Conservation (phyloP, 2,797 vertebrate genomes). For the Squalus acanthias region DNA sequence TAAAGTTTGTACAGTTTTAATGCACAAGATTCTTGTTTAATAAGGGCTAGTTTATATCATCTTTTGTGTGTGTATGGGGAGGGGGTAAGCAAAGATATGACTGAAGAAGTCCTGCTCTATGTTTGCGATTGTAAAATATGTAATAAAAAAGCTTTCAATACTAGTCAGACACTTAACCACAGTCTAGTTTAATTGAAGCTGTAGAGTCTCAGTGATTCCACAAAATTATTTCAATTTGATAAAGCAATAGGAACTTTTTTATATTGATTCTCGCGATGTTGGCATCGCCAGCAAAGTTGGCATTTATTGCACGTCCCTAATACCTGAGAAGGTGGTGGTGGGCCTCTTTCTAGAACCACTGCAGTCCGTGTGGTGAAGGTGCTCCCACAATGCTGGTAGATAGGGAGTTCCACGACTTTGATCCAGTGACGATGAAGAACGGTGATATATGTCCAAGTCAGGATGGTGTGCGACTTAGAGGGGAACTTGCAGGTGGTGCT, state of each 20-base stretch:
- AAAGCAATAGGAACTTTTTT: not conserved
- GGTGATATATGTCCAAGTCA: not conserved
- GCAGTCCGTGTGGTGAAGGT: not conserved
- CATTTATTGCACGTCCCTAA: not conserved
- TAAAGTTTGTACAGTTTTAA: not conserved
- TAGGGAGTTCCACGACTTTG: not conserved
- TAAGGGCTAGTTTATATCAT: not conserved
- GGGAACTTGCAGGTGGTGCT: not conserved
- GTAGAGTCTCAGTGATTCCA: not conserved
- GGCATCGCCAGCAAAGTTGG: not conserved
- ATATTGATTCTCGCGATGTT: not conserved
- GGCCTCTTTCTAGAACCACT: not conserved
- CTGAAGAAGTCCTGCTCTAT: not conserved
- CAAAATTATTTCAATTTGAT: not conserved
- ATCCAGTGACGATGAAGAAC: not conserved
- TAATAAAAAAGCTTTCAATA: not conserved
- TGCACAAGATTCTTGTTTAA: not conserved
- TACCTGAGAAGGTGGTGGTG: not conserved
- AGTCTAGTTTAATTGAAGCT: not conserved
- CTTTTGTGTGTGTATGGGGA: not conserved
- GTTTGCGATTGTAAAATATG: not conserved
- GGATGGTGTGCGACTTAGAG: not conserved
- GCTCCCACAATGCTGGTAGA: not conserved
- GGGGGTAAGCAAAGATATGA: too few species aligned
- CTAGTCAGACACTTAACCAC: not conserved